phyloP scores from a whole-genome alignment of 2,888 invertebrate genomes.

The Theretra japonica region DNA sequence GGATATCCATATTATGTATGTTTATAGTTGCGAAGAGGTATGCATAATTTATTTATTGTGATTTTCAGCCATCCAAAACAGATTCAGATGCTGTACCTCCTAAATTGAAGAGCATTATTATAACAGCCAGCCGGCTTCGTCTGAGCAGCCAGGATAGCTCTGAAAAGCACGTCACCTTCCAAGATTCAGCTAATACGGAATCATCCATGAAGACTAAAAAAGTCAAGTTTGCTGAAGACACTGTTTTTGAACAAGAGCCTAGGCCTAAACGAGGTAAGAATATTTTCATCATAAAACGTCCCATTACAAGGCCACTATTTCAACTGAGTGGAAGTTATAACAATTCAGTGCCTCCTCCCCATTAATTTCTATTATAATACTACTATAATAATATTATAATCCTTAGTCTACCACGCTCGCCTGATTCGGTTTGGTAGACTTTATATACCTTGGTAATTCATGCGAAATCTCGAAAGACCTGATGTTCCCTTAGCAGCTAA shows the following conservation, averaged over 20 bases:
- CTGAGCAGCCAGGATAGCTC: conserved; percentile 74
- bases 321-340: no score
- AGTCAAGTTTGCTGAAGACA: conserved; percentile 76
- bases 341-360: no score
- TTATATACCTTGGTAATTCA: no score
- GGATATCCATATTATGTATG: no score
- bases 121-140: conserved; percentile 58
- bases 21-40: background rate
- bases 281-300: background rate
- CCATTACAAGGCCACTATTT: no score
- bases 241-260: conserved; percentile 66
- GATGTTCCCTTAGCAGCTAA: no score
- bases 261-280: conserved; percentile 66
- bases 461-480: no score
- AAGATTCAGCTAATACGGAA: conserved; percentile 64
- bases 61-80: conserved; percentile 65
- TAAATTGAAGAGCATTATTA: conserved; percentile 75
- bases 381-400: no score
- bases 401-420: no score
- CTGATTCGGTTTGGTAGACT: no score
- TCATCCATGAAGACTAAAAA: conserved; percentile 63
- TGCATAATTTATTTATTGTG: conserved; percentile 6
- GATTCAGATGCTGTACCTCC: conserved; percentile 56
- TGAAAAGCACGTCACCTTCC: conserved; percentile 74
- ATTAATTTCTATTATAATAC: no score